A percentile compares a stretch with the other conserved stretches of the same genome.
These are phyloP conservation scores for Myrmecophaga tridactyla DNA, from an alignment of 2,113 vertebrate genomes.

Conservation along the genomic window DNA sequence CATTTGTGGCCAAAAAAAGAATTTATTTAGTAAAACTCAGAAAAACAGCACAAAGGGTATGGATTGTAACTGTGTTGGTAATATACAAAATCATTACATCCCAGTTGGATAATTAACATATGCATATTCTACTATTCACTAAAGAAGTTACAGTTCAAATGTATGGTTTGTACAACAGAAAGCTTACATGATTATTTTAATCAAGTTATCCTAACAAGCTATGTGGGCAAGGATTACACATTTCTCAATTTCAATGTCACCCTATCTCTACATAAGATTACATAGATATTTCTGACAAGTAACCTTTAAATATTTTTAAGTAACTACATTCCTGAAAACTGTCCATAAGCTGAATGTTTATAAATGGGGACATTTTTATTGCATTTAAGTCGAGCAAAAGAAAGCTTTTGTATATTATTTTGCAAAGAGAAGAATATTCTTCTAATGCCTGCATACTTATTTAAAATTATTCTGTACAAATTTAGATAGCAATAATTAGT, in stretches of 20 bases:
- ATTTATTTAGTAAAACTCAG: slow-evolving; percentile 14
- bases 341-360: not conserved
- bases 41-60: slow-evolving; percentile 2
- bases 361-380: not conserved
- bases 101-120: not conserved
- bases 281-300: not conserved
- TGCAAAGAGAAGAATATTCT: not conserved
- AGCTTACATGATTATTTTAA: not conserved
- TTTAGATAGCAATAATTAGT: not conserved
- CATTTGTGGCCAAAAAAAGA: slow-evolving; percentile 20
- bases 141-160: not conserved
- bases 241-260: not conserved
- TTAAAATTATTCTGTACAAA: slow-evolving; percentile 45
- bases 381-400: not conserved
- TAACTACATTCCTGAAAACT: slow-evolving; percentile 33
- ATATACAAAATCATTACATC: not conserved
- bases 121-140: not conserved
- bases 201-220: not conserved
- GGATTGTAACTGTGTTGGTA: not conserved
- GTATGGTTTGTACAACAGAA: not conserved
- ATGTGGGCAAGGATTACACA: not conserved
- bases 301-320: slow-evolving; percentile 9
- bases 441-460: not conserved
- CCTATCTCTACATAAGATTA: not conserved
- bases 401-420: not conserved